These are phyloP conservation scores for Pan troglodytes DNA, from an alignment of 2,113 vertebrate species.

Conservation along the genomic window DNA sequence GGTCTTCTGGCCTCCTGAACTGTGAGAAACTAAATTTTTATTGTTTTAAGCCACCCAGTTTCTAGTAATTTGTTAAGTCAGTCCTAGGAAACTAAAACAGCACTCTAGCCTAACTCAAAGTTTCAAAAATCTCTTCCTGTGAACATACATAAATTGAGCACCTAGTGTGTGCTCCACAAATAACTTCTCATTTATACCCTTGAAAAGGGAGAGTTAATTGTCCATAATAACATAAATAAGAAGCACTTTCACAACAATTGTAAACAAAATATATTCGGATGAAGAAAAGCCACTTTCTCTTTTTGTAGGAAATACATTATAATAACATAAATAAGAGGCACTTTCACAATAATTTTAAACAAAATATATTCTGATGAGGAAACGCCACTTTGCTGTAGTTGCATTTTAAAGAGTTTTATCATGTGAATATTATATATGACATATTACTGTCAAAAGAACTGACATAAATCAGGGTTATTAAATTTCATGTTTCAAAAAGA, in stretches of 20 bases:
- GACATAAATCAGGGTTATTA: neutral
- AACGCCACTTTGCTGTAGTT: neutral
- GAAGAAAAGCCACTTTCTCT: neutral
- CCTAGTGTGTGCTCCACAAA: neutral
- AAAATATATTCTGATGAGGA: too few relatives aligned
- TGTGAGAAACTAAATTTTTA: neutral
- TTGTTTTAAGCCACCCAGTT: neutral
- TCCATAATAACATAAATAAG: neutral
- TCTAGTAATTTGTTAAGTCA: neutral
- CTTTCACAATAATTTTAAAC: too few relatives aligned
- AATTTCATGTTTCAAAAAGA: neutral
- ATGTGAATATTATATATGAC: neutral
- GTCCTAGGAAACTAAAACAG: neutral
- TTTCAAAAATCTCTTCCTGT: neutral
- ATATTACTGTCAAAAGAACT: constrained; percentile 27
- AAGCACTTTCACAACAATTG: neutral
- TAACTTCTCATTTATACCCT: neutral
- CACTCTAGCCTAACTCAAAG: neutral
- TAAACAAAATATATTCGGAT: neutral
- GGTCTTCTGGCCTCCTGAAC: neutral
- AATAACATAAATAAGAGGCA: too few relatives aligned
- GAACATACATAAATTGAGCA: neutral
- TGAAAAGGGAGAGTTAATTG: neutral
- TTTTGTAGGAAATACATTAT: neutral
- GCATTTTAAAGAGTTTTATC: neutral